These are phyloP conservation scores for Vespertilio murinus DNA, from an alignment of 2,797 vertebrate genomes.

Conservation along the genomic window DNA sequence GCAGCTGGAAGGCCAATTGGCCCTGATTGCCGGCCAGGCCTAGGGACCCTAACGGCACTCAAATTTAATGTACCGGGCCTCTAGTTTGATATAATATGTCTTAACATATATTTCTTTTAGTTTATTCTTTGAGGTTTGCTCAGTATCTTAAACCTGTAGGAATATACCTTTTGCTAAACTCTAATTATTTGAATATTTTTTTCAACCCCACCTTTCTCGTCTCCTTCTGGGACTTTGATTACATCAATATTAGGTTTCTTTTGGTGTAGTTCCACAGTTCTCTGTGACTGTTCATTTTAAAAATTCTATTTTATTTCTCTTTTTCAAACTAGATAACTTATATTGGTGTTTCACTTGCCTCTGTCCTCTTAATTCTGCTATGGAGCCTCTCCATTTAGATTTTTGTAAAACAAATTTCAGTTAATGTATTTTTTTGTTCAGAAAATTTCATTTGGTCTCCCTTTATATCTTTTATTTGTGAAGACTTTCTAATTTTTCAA, in stretches of 20 bases:
- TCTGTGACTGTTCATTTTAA: background rate
- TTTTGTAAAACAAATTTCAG: background rate
- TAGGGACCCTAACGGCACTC: too few relatives aligned
- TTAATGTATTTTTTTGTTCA: background rate
- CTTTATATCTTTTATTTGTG: slow-evolving; percentile 11
- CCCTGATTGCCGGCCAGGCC: too few relatives aligned
- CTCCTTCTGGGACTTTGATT: background rate
- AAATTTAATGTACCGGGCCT: too few relatives aligned
- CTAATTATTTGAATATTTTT: slow-evolving; percentile 15
- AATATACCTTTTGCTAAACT: background rate
- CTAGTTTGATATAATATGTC: background rate
- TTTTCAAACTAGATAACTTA: background rate
- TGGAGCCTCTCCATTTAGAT: background rate
- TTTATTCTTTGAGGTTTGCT: background rate
- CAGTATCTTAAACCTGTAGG: background rate
- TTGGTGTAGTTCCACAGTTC: background rate
- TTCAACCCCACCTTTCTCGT: background rate
- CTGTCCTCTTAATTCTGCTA: background rate
- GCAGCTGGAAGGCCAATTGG: too few relatives aligned
- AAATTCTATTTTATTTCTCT: background rate
- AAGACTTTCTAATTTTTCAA: background rate
- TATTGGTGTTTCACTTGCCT: background rate
- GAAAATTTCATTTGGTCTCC: background rate
- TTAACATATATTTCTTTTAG: background rate
- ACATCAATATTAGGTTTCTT: background rate